Conservation (phyloP, 2,888 invertebrate genomes). For the Drosophila nigricruria region DNA sequence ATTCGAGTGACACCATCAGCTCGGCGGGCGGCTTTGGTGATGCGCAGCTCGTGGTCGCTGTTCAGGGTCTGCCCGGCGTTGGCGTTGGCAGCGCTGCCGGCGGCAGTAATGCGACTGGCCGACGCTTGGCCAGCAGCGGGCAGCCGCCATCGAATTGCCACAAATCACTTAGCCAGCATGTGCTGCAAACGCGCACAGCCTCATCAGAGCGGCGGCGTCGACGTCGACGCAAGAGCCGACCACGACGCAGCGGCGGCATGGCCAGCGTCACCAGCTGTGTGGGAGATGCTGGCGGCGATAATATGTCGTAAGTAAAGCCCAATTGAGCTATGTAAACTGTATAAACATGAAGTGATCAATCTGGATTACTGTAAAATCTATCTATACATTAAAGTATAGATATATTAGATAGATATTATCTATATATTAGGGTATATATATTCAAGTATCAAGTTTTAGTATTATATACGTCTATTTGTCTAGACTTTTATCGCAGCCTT, state of each 20-base stretch:
- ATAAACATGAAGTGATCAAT: neutral
- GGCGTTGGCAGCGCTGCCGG: slow-evolving; percentile 47
- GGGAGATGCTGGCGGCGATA: slow-evolving; percentile 79
- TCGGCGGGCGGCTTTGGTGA: slow-evolving; percentile 85
- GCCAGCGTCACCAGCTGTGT: slow-evolving; percentile 80
- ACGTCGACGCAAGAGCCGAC: slow-evolving; percentile 83
- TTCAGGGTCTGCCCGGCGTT: slow-evolving; percentile 63
- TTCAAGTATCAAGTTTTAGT: too few species aligned
- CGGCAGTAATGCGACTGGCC: slow-evolving; percentile 83
- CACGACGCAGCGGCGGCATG: slow-evolving; percentile 82
- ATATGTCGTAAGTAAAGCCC: slow-evolving; percentile 81
- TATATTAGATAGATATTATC: too few species aligned
- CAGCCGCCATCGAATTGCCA: slow-evolving; percentile 57
- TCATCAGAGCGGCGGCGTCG: slow-evolving; percentile 84
- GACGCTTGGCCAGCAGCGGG: slow-evolving; percentile 83
- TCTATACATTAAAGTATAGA: too few species aligned
- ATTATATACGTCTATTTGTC: neutral
- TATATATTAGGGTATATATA: neutral
- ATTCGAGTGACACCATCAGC: slow-evolving; percentile 83
- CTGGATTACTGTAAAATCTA: neutral
- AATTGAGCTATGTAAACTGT: too few species aligned
- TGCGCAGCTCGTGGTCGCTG: slow-evolving; percentile 83
- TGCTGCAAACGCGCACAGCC: slow-evolving; percentile 83
- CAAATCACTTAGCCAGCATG: slow-evolving; percentile 84
- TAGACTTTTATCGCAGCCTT: neutral